Evolutionary conservation across 2,113 vertebrate species (phyloP).

Genomic region (Takifugu flavidus): DNA sequence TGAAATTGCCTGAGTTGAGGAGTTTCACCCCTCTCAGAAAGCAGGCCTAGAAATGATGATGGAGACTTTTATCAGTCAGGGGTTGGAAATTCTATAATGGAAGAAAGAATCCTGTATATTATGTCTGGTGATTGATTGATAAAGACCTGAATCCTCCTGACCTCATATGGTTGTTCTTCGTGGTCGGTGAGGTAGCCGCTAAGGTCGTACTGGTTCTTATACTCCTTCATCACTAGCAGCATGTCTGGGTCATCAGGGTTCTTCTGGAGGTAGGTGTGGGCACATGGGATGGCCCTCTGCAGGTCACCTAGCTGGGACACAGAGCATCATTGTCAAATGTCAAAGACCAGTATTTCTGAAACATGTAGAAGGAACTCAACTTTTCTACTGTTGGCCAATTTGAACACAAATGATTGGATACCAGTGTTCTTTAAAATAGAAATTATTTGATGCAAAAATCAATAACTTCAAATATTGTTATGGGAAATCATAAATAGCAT

Average conservation of each 20-base stretch:
- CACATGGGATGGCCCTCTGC: constrained; percentile 82
- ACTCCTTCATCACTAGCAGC: constrained; percentile 78
- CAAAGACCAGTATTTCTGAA: too few relatives aligned
- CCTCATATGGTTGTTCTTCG: constrained; percentile 82
- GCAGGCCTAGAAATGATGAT: constrained; percentile 55
- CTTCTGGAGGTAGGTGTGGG: constrained; percentile 86
- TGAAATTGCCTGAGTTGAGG: constrained; percentile 78
- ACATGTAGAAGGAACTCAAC: too few relatives aligned
- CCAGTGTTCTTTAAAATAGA: too few relatives aligned
- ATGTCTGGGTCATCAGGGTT: constrained; percentile 85
- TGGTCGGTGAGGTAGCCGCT: constrained; percentile 80
- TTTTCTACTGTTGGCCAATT: too few relatives aligned
- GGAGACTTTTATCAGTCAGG: neutral
- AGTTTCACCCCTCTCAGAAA: constrained; percentile 83
- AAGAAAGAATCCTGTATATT: neutral
- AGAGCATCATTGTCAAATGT: neutral
- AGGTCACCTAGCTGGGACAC: constrained; percentile 75
- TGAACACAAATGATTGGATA: too few relatives aligned
- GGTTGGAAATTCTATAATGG: neutral
- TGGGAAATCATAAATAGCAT: too few relatives aligned
- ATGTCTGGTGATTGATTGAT: too few relatives aligned
- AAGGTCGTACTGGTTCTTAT: constrained; percentile 77
- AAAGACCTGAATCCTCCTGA: constrained; percentile 26
- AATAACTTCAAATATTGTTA: too few relatives aligned
- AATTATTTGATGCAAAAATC: too few relatives aligned